Evolutionary conservation across 2,888 invertebrate genomes (phyloP), one percentile per base, ranked within the genome.

Genomic region (Aelia acuminata): DNA sequence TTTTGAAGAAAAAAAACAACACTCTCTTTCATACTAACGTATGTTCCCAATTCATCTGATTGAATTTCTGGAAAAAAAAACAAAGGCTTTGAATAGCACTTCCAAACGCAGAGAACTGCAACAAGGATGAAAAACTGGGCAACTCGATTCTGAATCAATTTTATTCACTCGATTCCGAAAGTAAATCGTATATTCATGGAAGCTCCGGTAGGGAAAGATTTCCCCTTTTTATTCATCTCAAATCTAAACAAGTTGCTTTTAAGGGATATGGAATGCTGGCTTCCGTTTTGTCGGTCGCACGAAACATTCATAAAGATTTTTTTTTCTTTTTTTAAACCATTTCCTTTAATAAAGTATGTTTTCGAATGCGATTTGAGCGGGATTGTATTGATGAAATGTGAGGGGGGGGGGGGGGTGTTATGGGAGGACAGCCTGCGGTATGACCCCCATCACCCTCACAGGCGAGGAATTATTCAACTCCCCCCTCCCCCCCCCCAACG

Each of bases 181-280:
- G 80, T n/a, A 43, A 80, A 80, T 80, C 80, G n/a, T 80, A 43
- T 80, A 80, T 80, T 80, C 80, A 80, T 80, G 80, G 80, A 22
- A n/a, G 18, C 39, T 43, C 43, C 11, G 5, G 18, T 43, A 7
- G 80, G 31, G 31, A 31, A 31, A 2, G 26, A 26, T 26, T 63
- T 31, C 13, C 31, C 31, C 63, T 13, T 31, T 31, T 63, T 63
- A 31, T 63, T 63, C 4, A 63, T 31, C 63, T 31, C 31, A 63
- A 63, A 31, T 63, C 63, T 63, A 63, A 63, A 63, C 31, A 63
- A 31, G 31, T 63, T 31, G 63, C 63, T 63, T 63, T 63, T 63
- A 31, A 63, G 63, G 63, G 31, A 35, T 31, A 31, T 63, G 31
- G 31, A 63, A 63, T 63, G 26, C 7, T 63, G 63, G 31, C 31